These are phyloP conservation scores for Embidobia sp. DNA, from an alignment of 2,888 invertebrate genomes.

Conservation along the genomic window DNA sequence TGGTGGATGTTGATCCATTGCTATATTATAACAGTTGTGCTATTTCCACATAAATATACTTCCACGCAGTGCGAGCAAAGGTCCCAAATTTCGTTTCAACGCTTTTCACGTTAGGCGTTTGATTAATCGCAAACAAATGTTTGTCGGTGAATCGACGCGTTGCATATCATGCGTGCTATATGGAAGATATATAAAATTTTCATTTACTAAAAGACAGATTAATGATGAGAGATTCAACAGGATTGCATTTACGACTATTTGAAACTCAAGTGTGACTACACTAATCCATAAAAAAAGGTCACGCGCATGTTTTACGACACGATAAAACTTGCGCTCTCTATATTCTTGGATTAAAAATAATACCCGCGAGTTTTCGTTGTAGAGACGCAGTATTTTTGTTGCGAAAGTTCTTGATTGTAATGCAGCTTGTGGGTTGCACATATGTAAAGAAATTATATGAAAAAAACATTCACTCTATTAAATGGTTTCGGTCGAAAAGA, in stretches of 20 bases:
- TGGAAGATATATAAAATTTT: slow-evolving; percentile 32
- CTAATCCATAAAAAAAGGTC: slow-evolving; percentile 35
- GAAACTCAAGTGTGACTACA: slow-evolving; percentile 22
- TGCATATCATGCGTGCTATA: slow-evolving; percentile 5
- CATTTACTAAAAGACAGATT: slow-evolving; percentile 47
- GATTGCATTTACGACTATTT: slow-evolving; percentile 47
- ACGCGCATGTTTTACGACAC: slow-evolving; percentile 10
- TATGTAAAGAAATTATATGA: no score
- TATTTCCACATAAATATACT: background rate
- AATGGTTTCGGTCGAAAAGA: no score
- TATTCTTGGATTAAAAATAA: slow-evolving; percentile 35
- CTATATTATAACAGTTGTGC: slow-evolving; percentile 8
- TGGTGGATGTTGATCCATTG: slow-evolving; percentile 21
- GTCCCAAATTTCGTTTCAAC: background rate
- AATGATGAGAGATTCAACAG: slow-evolving; percentile 38
- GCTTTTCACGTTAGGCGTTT: background rate
- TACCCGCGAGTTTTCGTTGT: slow-evolving; percentile 4
- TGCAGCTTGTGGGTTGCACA: no score
- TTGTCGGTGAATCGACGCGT: background rate
- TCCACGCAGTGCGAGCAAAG: background rate
- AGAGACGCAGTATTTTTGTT: background rate
- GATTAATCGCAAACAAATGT: slow-evolving; percentile 23
- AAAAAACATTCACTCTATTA: no score
- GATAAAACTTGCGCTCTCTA: slow-evolving; percentile 17
- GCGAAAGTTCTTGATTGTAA: no score